A percentile compares a stretch with the other conserved stretches of the same genome.
These are phyloP conservation scores for Alentia gelatinosa DNA, from an alignment of 2,888 invertebrate species.

Conservation along the genomic window DNA sequence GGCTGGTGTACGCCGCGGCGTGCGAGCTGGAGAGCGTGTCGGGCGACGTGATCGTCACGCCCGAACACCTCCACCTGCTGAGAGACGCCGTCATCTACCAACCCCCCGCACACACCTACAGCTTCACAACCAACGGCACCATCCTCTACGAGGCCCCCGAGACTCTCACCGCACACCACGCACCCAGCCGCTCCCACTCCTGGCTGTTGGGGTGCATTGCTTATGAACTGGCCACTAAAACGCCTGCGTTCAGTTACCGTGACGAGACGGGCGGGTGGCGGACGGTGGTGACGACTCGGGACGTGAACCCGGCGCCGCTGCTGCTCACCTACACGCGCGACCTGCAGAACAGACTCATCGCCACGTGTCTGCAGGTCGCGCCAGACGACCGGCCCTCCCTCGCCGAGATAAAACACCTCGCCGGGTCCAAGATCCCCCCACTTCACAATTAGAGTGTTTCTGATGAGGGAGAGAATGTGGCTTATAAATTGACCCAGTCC, in stretches of 20 bases:
- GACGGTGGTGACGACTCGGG: constrained; percentile 56
- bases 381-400: background rate
- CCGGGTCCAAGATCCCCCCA: constrained; percentile 56
- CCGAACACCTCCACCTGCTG: background rate
- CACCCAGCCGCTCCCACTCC: constrained; percentile 64
- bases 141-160: constrained; percentile 69
- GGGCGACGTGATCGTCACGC: background rate
- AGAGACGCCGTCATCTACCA: background rate
- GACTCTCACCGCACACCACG: constrained; percentile 63
- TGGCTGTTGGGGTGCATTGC: constrained; percentile 71
- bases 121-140: background rate
- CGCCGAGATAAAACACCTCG: background rate
- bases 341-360: background rate
- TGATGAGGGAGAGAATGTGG: too few species aligned
- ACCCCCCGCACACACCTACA: too few species aligned
- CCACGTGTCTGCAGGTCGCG: background rate
- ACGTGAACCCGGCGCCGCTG: background rate
- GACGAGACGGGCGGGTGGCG: constrained; percentile 65
- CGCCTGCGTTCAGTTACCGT: constrained; percentile 68
- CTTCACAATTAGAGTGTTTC: too few species aligned
- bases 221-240: constrained; percentile 69
- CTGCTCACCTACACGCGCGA: background rate
- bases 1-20: background rate
- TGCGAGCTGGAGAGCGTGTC: background rate
- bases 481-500: too few species aligned